phyloP scores from a whole-genome alignment of 2,797 vertebrate genomes.

The Fundulus diaphanus region DNA sequence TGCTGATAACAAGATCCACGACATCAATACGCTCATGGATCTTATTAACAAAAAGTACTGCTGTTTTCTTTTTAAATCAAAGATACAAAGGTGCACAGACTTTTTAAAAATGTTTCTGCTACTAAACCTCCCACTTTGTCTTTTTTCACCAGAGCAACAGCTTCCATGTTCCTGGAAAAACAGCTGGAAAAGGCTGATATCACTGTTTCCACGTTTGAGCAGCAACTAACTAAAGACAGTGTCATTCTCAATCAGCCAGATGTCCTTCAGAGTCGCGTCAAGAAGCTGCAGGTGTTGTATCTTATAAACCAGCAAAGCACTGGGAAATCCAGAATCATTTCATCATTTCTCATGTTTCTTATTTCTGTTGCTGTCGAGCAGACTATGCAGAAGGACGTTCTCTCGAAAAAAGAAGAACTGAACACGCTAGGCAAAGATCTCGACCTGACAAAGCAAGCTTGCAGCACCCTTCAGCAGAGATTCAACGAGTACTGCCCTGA shows the following conservation, averaged over 20 bases:
- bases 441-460: conserved; percentile 84
- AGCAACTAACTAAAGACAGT: conserved; percentile 82
- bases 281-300: conserved; percentile 84
- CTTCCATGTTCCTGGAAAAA: conserved; percentile 87
- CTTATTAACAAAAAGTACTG: conserved; percentile 91
- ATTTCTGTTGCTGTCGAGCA: conserved; percentile 53
- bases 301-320: background rate
- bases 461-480: conserved; percentile 84
- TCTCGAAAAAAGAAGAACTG: conserved; percentile 82
- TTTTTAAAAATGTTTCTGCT: background rate
- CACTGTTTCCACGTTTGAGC: conserved; percentile 84
- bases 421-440: conserved; percentile 86
- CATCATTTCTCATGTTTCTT: background rate
- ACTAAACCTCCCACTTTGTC: background rate
- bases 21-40: conserved; percentile 80
- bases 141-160: conserved; percentile 79
- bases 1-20: conserved; percentile 84
- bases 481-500: conserved; percentile 92
- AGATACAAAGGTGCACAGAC: background rate
- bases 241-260: conserved; percentile 77
- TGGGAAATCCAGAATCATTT: rapidly evolving
- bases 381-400: conserved; percentile 76
- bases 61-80: background rate
- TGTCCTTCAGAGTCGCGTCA: conserved; percentile 76
- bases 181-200: conserved; percentile 84